phyloP scores from a whole-genome alignment of 1,140 invertebrate species.

The Diorhabda sublineata region DNA sequence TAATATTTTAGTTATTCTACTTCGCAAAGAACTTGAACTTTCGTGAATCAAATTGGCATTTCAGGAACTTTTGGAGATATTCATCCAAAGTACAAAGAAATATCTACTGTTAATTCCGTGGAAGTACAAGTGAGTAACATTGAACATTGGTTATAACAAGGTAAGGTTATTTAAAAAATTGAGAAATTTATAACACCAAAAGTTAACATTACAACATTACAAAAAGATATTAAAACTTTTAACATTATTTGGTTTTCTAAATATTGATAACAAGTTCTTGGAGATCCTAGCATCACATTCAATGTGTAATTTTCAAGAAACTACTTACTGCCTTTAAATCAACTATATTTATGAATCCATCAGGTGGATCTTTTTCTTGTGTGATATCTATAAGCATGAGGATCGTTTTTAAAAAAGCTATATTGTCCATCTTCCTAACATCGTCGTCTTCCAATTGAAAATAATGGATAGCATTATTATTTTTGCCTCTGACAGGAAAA shows the following conservation, averaged over 20 bases:
- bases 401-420: background rate
- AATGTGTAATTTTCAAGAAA: background rate
- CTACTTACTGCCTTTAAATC: background rate
- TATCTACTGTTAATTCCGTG: too few relatives aligned
- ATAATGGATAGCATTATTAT: background rate
- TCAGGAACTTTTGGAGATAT: too few relatives aligned
- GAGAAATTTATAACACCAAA: background rate
- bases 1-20: background rate
- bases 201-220: background rate
- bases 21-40: background rate
- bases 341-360: background rate
- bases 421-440: background rate
- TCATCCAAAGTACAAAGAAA: too few relatives aligned
- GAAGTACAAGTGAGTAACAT: background rate
- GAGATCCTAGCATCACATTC: too few relatives aligned
- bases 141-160: background rate
- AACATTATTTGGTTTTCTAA: background rate
- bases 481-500: background rate
- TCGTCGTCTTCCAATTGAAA: background rate
- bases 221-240: background rate
- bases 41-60: too few relatives aligned
- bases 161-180: background rate
- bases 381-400: background rate
- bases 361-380: background rate
- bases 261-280: background rate